Conservation (phyloP, 1,140 invertebrate species). For the Epicauta chinensis region DNA sequence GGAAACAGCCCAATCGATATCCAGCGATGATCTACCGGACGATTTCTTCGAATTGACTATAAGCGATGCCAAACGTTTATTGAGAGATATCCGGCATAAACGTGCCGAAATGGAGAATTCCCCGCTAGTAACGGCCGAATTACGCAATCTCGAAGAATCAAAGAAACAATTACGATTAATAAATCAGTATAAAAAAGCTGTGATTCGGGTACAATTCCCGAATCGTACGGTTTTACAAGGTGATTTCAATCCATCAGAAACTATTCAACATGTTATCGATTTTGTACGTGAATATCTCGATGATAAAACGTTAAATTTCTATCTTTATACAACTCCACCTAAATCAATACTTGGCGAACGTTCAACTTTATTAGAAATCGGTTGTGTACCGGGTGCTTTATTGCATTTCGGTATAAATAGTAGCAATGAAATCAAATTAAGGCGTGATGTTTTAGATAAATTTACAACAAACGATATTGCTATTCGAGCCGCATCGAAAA, state of each 20-base stretch:
- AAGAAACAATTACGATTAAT: conserved; percentile 53
- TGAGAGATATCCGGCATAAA: conserved; percentile 61
- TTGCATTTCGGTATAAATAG: conserved; percentile 58
- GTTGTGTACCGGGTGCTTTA: conserved; percentile 68
- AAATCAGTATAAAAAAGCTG: conserved; percentile 61
- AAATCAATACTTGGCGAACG: conserved; percentile 55
- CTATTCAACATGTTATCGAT: conserved; percentile 55
- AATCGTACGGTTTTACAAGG: conserved; percentile 74
- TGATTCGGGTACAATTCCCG: conserved; percentile 76
- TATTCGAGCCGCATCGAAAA: conserved; percentile 42
- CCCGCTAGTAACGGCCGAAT: conserved; percentile 58
- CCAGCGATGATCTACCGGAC: conserved; percentile 63
- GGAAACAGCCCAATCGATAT: conserved; percentile 48
- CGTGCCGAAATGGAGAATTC: conserved; percentile 54
- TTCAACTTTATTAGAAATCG: conserved; percentile 56
- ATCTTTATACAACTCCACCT: conserved; percentile 71
- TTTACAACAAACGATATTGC: conserved; percentile 44
- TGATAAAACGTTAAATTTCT: conserved; percentile 55
- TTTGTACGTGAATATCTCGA: conserved; percentile 65
- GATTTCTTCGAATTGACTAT: conserved; percentile 79
- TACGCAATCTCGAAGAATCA: conserved; percentile 55
- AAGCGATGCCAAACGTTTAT: conserved; percentile 65
- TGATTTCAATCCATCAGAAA: conserved; percentile 65
- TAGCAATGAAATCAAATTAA: conserved; percentile 37
- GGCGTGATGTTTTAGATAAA: conserved; percentile 43